phyloP scores from a whole-genome alignment of 2,888 invertebrate species.

The Lasioglossum villosulum region DNA sequence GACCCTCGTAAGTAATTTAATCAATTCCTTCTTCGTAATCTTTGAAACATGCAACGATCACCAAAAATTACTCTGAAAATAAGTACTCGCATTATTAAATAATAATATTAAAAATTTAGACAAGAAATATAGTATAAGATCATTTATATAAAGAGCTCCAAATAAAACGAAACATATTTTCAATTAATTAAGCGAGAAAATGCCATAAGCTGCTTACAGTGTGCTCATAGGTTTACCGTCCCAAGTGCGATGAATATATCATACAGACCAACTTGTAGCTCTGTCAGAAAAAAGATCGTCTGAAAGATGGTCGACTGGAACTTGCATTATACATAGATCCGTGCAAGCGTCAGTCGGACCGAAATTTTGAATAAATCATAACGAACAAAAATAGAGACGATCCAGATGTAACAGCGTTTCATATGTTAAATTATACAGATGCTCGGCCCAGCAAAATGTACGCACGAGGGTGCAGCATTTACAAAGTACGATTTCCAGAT shows the following conservation, averaged over 20 bases:
- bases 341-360: conserved; percentile 11
- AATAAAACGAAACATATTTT: not conserved
- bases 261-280: not conserved
- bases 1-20: conserved; percentile 87
- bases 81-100: not conserved
- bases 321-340: conserved; percentile 33
- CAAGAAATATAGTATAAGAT: not conserved
- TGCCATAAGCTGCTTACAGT: not conserved
- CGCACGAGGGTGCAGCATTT: not conserved
- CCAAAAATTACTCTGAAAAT: not conserved
- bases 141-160: no score
- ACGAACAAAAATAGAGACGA: conserved; percentile 17
- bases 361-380: conserved; percentile 46
- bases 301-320: conserved; percentile 9
- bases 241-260: not conserved
- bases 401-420: conserved; percentile 35
- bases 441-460: not conserved
- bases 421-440: conserved; percentile 47
- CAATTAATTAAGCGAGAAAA: not conserved
- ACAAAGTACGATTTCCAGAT: not conserved
- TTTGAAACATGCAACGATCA: not conserved
- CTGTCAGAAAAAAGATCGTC: conserved; percentile 9
- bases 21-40: not conserved
- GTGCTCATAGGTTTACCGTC: no score
- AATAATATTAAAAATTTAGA: not conserved